Percentiles rank a stretch among this genome's conserved stretches.
Conservation (phyloP, 23 tunicate species). For the Halocynthia aurantium region DNA sequence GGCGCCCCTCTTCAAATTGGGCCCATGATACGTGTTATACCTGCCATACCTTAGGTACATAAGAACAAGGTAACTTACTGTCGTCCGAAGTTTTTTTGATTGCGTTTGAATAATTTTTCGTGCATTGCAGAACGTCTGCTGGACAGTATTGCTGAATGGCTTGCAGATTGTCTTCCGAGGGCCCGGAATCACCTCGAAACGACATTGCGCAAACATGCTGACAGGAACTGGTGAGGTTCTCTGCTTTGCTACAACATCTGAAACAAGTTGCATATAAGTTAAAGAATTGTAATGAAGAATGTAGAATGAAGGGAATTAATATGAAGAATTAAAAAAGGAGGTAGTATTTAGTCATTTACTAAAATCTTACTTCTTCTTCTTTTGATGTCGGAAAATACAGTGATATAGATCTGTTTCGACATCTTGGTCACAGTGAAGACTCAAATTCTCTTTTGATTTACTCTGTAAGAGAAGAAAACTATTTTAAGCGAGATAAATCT, state of each 20-base stretch:
- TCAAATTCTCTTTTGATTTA: slow-evolving; percentile 4
- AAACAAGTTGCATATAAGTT: background rate
- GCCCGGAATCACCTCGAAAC: slow-evolving; percentile 44
- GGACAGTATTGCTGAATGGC: slow-evolving; percentile 17
- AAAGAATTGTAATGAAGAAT: too few relatives aligned
- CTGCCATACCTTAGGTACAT: background rate
- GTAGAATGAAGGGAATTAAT: too few relatives aligned
- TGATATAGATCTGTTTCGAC: slow-evolving; percentile 10
- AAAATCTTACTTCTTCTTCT: slow-evolving; percentile 4
- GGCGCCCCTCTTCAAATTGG: too few relatives aligned
- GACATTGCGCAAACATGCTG: slow-evolving; percentile 39
- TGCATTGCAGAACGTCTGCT: slow-evolving; percentile 31
- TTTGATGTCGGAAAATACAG: slow-evolving; percentile 5
- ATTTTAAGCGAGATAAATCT: background rate
- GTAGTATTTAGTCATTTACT: background rate
- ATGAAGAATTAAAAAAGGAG: background rate
- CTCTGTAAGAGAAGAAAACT: background rate
- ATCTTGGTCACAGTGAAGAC: background rate
- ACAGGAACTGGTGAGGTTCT: slow-evolving; percentile 21
- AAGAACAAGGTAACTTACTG: slow-evolving; percentile 24
- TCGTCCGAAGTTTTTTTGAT: slow-evolving; percentile 21
- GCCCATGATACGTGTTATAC: too few relatives aligned
- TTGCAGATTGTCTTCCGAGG: slow-evolving; percentile 24
- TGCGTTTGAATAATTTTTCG: slow-evolving; percentile 28
- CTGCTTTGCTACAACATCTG: slow-evolving; percentile 56